phyloP scores from a whole-genome alignment of 2,888 invertebrate genomes.

The Halocaridina rubra region DNA sequence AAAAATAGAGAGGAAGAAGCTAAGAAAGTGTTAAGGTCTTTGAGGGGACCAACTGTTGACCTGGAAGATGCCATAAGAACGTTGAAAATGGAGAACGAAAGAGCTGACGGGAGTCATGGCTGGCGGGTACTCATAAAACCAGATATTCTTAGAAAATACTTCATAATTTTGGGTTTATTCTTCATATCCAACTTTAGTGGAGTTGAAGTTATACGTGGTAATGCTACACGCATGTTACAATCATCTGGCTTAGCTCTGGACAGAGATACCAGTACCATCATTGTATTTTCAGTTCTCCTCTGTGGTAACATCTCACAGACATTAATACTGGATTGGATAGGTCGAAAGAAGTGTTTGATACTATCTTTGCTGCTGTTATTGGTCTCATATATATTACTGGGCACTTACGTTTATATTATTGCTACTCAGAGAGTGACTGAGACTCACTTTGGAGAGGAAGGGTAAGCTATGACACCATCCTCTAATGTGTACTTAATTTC shows the following conservation, averaged over 20 bases:
- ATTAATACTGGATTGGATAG: constrained; percentile 6
- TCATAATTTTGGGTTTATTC: not conserved
- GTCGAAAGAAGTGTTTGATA: constrained; percentile 13
- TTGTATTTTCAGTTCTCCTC: not conserved
- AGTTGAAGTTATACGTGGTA: constrained; percentile 1
- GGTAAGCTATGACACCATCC: no score
- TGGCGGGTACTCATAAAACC: not conserved
- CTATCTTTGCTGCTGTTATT: not conserved
- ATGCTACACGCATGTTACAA: constrained; percentile 14
- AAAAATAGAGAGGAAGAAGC: constrained; percentile 10
- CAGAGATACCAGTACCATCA: not conserved
- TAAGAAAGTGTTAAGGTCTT: not conserved
- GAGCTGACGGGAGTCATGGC: not conserved
- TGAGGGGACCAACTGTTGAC: not conserved
- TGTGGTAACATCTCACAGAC: not conserved
- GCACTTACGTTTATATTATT: not conserved
- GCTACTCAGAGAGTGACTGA: no score
- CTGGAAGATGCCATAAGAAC: not conserved
- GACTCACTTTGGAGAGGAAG: no score
- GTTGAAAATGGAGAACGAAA: constrained; percentile 1
- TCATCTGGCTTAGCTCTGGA: constrained; percentile 7
- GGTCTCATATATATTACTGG: not conserved
- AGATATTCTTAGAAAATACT: not conserved
- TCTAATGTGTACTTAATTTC: no score
- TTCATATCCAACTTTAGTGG: not conserved